Conservation (phyloP, 2,888 invertebrate species). For the Hartigia nigra region DNA sequence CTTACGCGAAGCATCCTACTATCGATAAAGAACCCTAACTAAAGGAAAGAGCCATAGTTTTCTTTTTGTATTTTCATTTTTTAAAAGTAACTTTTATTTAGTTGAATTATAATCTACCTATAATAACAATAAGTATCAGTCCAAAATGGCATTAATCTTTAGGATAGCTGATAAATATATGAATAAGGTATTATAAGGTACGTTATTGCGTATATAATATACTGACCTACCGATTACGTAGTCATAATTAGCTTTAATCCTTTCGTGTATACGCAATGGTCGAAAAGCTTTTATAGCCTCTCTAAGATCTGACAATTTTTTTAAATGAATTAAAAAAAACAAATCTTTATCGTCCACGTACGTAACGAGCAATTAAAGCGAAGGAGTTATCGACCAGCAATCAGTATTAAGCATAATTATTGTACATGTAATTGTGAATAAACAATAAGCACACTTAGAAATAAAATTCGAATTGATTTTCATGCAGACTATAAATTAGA, state of each 20-base stretch:
- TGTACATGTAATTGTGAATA: background rate
- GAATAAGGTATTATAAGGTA: background rate
- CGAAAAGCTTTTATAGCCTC: background rate
- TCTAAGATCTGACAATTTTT: background rate
- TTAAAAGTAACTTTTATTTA: slow-evolving; percentile 4
- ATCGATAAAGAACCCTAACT: background rate
- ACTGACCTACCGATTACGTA: background rate
- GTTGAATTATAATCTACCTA: background rate
- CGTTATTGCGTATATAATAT: background rate
- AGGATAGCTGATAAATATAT: background rate
- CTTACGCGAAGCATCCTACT: background rate
- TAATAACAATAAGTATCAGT: background rate
- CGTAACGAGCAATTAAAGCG: background rate
- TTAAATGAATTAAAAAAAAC: background rate
- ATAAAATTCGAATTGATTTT: background rate
- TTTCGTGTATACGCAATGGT: background rate
- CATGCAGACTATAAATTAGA: background rate
- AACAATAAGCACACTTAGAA: background rate
- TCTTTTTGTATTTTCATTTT: slow-evolving; percentile 11
- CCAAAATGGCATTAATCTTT: background rate
- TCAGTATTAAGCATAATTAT: slow-evolving; percentile 6
- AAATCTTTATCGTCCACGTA: background rate
- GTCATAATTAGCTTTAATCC: background rate
- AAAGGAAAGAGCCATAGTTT: background rate
- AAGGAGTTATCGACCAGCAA: background rate